phyloP scores from a whole-genome alignment of 1,140 invertebrate genomes.

The Drosophila hydei region DNA sequence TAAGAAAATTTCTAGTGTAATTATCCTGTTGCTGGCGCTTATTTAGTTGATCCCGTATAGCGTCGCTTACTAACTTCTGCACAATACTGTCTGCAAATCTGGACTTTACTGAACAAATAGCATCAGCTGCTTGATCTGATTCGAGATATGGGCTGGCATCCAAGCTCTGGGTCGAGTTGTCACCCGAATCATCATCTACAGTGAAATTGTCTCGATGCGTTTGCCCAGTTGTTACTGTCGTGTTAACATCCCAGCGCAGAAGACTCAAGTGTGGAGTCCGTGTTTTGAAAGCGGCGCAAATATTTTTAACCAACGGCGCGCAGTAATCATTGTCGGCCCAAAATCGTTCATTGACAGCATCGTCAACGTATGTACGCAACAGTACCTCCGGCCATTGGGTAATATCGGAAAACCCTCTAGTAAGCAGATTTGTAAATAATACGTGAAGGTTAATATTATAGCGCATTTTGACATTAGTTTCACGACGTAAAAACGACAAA shows the following conservation, averaged over 20 bases:
- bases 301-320: constrained; percentile 96
- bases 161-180: constrained; percentile 81
- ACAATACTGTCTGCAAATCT: constrained; percentile 90
- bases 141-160: constrained; percentile 64
- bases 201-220: constrained; percentile 83
- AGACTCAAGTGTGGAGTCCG: constrained; percentile 88
- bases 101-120: constrained; percentile 76
- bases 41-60: constrained; percentile 94
- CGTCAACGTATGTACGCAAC: constrained; percentile 94
- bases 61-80: constrained; percentile 92
- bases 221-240: constrained; percentile 59
- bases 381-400: constrained; percentile 92
- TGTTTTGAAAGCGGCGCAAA: constrained; percentile 94
- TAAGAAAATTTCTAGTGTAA: constrained; percentile 94
- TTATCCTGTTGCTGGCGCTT: constrained; percentile 93
- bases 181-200: constrained; percentile 86
- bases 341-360: constrained; percentile 94
- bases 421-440: constrained; percentile 93
- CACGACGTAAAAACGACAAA: constrained; percentile 92
- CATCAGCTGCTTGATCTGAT: constrained; percentile 52
- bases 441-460: constrained; percentile 92
- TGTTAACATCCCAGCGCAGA: constrained; percentile 86
- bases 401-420: constrained; percentile 91
- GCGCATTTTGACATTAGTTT: constrained; percentile 87
- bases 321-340: constrained; percentile 98